Evolutionary conservation across 2,888 invertebrate species (phyloP), one percentile per base, ranked within the genome.

Genomic region (Drosophila atroscutellata): DNA sequence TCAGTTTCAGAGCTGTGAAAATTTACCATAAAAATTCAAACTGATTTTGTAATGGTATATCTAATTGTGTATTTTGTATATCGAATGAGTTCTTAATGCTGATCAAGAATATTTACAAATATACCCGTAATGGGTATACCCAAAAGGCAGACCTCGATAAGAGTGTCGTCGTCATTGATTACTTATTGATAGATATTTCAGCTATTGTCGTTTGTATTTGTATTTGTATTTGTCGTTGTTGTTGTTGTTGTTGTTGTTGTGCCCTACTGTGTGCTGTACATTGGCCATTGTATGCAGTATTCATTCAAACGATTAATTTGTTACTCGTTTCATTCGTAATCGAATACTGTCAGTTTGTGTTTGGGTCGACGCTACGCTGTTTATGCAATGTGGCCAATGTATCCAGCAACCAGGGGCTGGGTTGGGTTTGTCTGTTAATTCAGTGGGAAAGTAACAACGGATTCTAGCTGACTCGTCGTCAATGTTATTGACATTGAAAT

Each of bases 401-500:
- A 68, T 50, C 15, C 20, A 30, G 32, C 32, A 32, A 32, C 32
- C 32, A 49, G 57, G 50, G 69, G 47, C 24, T 54, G 30, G 39
- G 34, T 13, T 24, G 56, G 57, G 45, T 26, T 37, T 39, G 55
- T 62, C 60, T 60, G 52, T 37, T 56, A 39, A 50, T 54, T 70
- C 64, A 57, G 54, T 74, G 39, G 67, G 72, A 76, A 45, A 72
- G 74, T 62, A 55, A 63, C 62, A 69, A 51, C 58, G 45, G 63
- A 80, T 78, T 84, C 72, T 61, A 77, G 88, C 77, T 88, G 86
- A 86, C 62, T 80, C 70, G 88, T 86, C 72, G 81, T 72, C 83
- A 88, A 78, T 78, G 72, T 63, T 77, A 86, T 80, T 86, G 88
- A 77, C 86, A 88, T 83, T 86, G 86, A 88, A 80, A 73, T 72